Evolutionary conservation across 2,888 invertebrate species (phyloP).

Genomic region (Tipula unca): DNA sequence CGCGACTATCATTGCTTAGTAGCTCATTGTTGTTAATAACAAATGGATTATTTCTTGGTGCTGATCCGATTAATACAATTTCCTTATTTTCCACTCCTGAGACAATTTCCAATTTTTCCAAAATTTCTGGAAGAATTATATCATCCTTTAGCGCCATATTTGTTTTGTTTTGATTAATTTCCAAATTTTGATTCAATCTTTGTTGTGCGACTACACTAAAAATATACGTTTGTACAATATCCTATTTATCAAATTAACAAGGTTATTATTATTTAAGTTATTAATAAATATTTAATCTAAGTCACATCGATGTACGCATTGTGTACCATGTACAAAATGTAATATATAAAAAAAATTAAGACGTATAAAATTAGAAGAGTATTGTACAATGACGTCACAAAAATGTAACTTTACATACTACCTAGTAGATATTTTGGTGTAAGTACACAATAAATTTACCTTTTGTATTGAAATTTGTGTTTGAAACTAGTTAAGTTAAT

Average conservation of each 20-base stretch:
- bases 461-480: not conserved
- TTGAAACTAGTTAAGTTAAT: not conserved
- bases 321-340: too few relatives aligned
- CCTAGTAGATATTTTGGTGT: too few relatives aligned
- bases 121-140: constrained; percentile 42
- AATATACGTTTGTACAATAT: not conserved
- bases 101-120: constrained; percentile 51
- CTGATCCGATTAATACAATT: not conserved
- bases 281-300: not conserved
- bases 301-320: too few relatives aligned
- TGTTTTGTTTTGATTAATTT: not conserved
- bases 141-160: constrained; percentile 17
- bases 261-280: not conserved
- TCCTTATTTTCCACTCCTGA: constrained; percentile 28
- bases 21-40: not conserved
- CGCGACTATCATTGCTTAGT: not conserved
- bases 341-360: not conserved
- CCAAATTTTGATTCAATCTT: not conserved
- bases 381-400: not conserved
- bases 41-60: not conserved
- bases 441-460: not conserved
- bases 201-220: not conserved
- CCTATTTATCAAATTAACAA: not conserved
- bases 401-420: not conserved
- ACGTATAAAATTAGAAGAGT: not conserved